A percentile compares a stretch with the other conserved stretches of the same genome.
phyloP scores from a whole-genome alignment of 2,888 invertebrate species.

The Phalera bucephala region DNA sequence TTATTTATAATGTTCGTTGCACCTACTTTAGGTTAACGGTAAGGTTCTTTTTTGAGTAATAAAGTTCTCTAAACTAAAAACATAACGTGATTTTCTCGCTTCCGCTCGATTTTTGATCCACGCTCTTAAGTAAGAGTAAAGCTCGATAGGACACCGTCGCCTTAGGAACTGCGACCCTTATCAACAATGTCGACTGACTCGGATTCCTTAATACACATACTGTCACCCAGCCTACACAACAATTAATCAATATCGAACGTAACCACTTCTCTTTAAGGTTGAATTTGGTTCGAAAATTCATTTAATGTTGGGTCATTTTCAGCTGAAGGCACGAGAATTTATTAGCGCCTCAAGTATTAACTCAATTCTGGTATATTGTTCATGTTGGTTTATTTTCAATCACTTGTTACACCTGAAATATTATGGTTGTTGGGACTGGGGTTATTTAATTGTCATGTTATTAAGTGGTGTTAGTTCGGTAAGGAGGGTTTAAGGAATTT shows the following conservation, averaged over 20 bases:
- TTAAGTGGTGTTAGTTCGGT: too few relatives aligned
- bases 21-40: too few relatives aligned
- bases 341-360: slow-evolving; percentile 62
- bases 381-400: slow-evolving; percentile 66
- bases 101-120: slow-evolving; percentile 36
- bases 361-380: slow-evolving; percentile 65
- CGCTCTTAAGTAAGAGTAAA: slow-evolving; percentile 53
- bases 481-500: too few relatives aligned
- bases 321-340: slow-evolving; percentile 48
- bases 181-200: slow-evolving; percentile 67
- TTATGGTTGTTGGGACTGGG: too few relatives aligned
- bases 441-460: too few relatives aligned
- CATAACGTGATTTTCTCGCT: slow-evolving; percentile 22
- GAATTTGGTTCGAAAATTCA: slow-evolving; percentile 11
- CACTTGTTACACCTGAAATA: slow-evolving; percentile 23
- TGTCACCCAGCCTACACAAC: slow-evolving; percentile 41
- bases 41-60: too few relatives aligned
- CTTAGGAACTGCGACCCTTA: slow-evolving; percentile 74
- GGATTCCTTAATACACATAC: slow-evolving; percentile 63
- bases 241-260: slow-evolving; percentile 28
- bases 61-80: too few relatives aligned
- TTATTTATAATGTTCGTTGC: too few relatives aligned
- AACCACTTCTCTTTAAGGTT: slow-evolving; percentile 11
- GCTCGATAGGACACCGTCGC: slow-evolving; percentile 64
- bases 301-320: slow-evolving; percentile 25